Percentiles rank a stretch among this genome's conserved stretches.
Evolutionary conservation across 2,888 invertebrate genomes (phyloP).

Genomic region (Galerucella nymphaeae): DNA sequence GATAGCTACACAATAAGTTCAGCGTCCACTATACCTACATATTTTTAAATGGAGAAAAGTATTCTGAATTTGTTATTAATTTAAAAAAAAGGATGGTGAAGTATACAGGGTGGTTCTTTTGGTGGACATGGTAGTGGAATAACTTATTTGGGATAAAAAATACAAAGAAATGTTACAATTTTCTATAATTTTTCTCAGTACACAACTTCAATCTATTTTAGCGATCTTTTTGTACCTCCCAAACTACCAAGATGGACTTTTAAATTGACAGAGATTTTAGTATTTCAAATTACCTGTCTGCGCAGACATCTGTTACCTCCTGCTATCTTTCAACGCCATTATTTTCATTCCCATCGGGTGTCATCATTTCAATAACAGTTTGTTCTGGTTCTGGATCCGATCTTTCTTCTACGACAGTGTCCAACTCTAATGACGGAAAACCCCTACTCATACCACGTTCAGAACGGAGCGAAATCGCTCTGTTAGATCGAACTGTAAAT

Average conservation of each 20-base stretch:
- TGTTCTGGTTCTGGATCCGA: conserved; percentile 78
- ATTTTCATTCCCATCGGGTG: conserved; percentile 59
- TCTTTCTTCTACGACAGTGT: conserved; percentile 85
- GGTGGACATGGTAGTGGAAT: no score
- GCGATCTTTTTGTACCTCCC: no score
- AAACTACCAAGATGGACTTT: no score
- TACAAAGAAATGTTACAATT: no score
- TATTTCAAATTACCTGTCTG: conserved; percentile 57
- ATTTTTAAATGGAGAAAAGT: conserved; percentile 1
- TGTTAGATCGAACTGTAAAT: conserved; percentile 66
- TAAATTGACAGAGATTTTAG: no score
- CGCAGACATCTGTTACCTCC: conserved; percentile 53
- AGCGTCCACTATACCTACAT: no score
- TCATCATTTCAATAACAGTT: conserved; percentile 62
- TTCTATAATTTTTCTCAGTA: no score
- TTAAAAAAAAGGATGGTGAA: no score
- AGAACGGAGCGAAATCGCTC: conserved; percentile 72
- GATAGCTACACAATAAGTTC: no score
- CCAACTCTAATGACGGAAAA: conserved; percentile 82
- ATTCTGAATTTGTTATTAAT: conserved; percentile 20
- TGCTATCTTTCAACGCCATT: conserved; percentile 59
- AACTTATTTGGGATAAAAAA: no score
- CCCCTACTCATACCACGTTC: conserved; percentile 77
- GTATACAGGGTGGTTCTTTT: no score
- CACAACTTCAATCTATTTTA: no score